Evolutionary conservation across 1,140 invertebrate species (phyloP), one percentile per base, ranked within the genome.

Genomic region (Frieseomelitta varia): DNA sequence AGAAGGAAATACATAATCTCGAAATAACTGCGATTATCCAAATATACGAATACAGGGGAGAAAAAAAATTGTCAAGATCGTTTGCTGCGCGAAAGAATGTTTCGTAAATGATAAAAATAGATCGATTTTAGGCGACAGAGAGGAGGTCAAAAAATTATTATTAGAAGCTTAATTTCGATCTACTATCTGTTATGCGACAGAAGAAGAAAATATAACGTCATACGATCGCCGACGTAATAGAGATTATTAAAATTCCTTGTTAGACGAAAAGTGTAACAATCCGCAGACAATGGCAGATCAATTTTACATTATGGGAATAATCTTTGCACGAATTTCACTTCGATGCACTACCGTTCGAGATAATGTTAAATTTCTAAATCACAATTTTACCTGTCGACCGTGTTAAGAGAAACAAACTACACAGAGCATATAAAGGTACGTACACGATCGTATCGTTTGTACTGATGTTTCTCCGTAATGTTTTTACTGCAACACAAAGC

Each of bases 401-500:
- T 15, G 47, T 4, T 0, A 56, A 67, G 24, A 1, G 47, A 27
- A 65, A 73, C n/a, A 12, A 74, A 75, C 19, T 4, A 71, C 19
- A 55, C 51, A 19, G 4, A 1, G 4, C 24, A 61, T 14, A 19
- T 47, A 27, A n/a, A 67, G 27, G 21, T 30, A 14, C 8, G 39
- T 10, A 8, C 61, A 51, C 24, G 2, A 21, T 34, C 39, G n/a
- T 81, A 78, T 78, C 55, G 24, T 47, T 78, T 58, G 30, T 79
- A 79, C 71, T 39, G 78, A 80, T 58, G 51, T 56, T n/a, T 78
- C 74, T 39, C 47, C 47, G 27, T 84, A 61, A 61, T n/a, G 27
- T 79, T 84, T 84, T 79, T 71, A 71, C 55, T 56, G 67, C 55
- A 24, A 63, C 17, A 61, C 39, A 30, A 78, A 34, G 65, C 55